Evolutionary conservation across 2,888 invertebrate genomes (phyloP).

Genomic region (Malacosoma neustria): DNA sequence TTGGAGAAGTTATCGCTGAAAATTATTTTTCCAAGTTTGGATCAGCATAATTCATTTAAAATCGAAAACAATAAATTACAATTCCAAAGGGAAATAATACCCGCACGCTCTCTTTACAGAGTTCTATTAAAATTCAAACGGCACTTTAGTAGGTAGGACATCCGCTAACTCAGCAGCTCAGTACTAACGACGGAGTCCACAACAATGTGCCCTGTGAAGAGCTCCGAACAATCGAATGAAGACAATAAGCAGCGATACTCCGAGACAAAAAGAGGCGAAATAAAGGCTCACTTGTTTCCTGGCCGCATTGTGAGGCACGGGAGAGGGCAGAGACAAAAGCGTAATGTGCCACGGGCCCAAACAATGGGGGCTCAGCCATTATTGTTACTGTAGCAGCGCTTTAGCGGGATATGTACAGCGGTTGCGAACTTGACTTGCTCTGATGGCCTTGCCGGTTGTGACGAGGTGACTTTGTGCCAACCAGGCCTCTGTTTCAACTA

Average conservation of each 20-base stretch:
- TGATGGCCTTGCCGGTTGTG: conserved; percentile 30
- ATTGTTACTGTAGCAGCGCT: conserved; percentile 71
- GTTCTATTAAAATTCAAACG: conserved; percentile 60
- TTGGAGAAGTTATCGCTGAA: too few species aligned
- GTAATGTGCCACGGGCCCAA: conserved; percentile 75
- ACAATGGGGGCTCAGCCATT: conserved; percentile 70
- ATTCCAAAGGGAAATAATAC: too few species aligned
- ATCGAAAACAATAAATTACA: too few species aligned
- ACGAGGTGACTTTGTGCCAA: conserved; percentile 10
- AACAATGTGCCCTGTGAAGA: conserved; percentile 75
- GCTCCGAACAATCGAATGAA: conserved; percentile 76
- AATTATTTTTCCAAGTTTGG: too few species aligned
- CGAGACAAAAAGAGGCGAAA: conserved; percentile 77
- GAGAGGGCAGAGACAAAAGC: conserved; percentile 75
- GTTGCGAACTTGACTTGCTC: conserved; percentile 67
- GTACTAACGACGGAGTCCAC: conserved; percentile 69
- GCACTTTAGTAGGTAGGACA: conserved; percentile 64
- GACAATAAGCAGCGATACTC: conserved; percentile 77
- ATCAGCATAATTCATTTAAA: too few species aligned
- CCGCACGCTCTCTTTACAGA: conserved; percentile 27
- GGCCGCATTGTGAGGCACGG: conserved; percentile 75
- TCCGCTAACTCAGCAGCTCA: conserved; percentile 69
- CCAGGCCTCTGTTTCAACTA: not conserved
- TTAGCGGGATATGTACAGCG: conserved; percentile 65
- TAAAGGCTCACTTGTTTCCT: conserved; percentile 77